Evolutionary conservation across 2,113 vertebrate species (phyloP), one percentile per base, ranked within the genome.

Genomic region (Petrocephalus microphthalmus): DNA sequence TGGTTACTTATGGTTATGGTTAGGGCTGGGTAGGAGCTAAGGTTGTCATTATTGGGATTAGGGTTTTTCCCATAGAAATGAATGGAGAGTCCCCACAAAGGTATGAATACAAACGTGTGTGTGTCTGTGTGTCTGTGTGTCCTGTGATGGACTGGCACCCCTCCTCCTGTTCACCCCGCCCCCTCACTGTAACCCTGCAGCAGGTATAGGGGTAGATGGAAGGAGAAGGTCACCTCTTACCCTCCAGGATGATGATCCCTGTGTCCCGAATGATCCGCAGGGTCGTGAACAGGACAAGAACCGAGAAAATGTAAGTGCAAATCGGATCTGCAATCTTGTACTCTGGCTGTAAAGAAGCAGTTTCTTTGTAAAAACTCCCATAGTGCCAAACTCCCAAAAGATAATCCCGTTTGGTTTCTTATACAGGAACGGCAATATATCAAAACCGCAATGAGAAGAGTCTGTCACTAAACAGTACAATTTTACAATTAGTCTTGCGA

Each of bases 281-380:
- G 2, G 98, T 99, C 92, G 98, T 99, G 93, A 97, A 95, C 89
- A 98, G 94, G 91, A 99, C 98, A 91, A 99, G 96, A 89, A 98
- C 78, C 4, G 98, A 99, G 94, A 99, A 99, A 89, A 99, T 90
- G 0, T 99, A 99, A 6, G 98, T 99, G 91, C 98, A 99, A 92
- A 99, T 96, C n/a, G 98, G 98, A 90, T 99, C 98, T 8, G 98
- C 98, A 91, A 99, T 94, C 94, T 99, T 99, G 91, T 97, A 97
- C 89, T 98, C 97, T 19, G 98, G 98, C 98, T 99, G 95, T 90
- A 49, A 87, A 91, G 56, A 64, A 91, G 78, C 56, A 92, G 83
- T 74, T 20, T n/a, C 64, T 19, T 85, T 57, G 88, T 53, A n/a
- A 51, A 56, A 56, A 22, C 54, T 57, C 56, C 56, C 56, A 57